Base-by-base conservation (phyloP, 2,797 vertebrate species). In the Mionectes olivaceus region DNA sequence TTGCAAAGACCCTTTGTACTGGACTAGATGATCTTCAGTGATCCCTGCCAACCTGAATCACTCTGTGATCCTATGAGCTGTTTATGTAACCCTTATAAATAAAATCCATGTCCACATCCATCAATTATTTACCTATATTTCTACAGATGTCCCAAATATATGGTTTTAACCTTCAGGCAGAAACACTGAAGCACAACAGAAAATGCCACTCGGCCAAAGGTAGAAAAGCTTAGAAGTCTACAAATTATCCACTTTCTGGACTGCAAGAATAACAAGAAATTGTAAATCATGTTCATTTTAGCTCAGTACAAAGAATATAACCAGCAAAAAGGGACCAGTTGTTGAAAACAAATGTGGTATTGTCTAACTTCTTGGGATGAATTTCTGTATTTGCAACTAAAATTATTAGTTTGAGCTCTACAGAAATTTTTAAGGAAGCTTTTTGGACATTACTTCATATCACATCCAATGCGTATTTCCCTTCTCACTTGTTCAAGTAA, bases 71-170 rank as follows among this genome's bases (percentile, higher is more conserved):
- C 64, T 76, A 8, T 63, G 77, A 93, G 83, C 70, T 78, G 23
- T 83, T 94, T 87, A 73, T 70, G 49, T 74, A 92, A 57, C n/a
- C 39, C 60, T 63, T 52, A 83, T 47, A 91, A 95, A 91, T 91
- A 87, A 95, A 96, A 94, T 87, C 69, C 37, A 61, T 7, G 19
- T 73, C 39, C 86, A 61, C 33, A 74, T 56, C 60, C 84, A 87
- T 95, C 91, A 93, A 76, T 95, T 92, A 96, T 87, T 96, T 64
- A 89, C 67, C 64, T 57, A 3, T 70, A 81, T 93, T 92, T 87
- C 92, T 90, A 92, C 49, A 94, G 65, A 85, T 77, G 50, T 67
- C 75, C 80, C 76, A 89, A 49, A 90, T 69, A 71, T 46, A 83
- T 65, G n/a, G 13, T 74, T 96, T 84, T 91, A 84, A 95, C 91